Evolutionary conservation across 2,797 vertebrate genomes (phyloP).

Genomic region (Meriones psammophilus): DNA sequence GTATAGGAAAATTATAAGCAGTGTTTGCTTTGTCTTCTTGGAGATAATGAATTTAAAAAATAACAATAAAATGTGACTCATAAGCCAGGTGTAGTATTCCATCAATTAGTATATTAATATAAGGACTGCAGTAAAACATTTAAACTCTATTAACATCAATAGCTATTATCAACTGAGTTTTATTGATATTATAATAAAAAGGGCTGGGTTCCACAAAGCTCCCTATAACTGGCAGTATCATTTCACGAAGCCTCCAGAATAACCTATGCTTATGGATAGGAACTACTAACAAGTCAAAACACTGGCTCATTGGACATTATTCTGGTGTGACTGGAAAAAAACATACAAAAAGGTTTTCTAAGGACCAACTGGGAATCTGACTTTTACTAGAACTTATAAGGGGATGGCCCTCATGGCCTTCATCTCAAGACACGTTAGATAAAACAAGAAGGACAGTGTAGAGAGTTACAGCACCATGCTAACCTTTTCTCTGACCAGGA

Average conservation of each 20-base stretch:
- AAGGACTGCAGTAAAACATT: constrained; percentile 69
- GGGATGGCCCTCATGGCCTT: neutral
- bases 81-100: constrained; percentile 74
- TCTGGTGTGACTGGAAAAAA: neutral
- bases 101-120: constrained; percentile 74
- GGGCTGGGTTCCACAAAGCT: constrained; percentile 55
- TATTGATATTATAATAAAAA: constrained; percentile 73
- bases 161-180: constrained; percentile 72
- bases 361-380: neutral
- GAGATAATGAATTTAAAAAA: constrained; percentile 73
- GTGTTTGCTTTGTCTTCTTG: constrained; percentile 27
- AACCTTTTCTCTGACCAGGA: neutral
- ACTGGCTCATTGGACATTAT: neutral
- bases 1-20: constrained; percentile 17
- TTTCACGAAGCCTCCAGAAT: constrained; percentile 34
- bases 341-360: constrained; percentile 39
- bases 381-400: neutral
- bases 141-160: constrained; percentile 71
- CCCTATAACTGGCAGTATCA: constrained; percentile 26
- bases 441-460: neutral
- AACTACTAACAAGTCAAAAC: neutral
- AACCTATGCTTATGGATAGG: neutral
- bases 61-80: constrained; percentile 48
- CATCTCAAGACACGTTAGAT: neutral
- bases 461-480: neutral